phyloP scores from a whole-genome alignment of 2,888 invertebrate species.

The Leptinotarsa tumamoca region DNA sequence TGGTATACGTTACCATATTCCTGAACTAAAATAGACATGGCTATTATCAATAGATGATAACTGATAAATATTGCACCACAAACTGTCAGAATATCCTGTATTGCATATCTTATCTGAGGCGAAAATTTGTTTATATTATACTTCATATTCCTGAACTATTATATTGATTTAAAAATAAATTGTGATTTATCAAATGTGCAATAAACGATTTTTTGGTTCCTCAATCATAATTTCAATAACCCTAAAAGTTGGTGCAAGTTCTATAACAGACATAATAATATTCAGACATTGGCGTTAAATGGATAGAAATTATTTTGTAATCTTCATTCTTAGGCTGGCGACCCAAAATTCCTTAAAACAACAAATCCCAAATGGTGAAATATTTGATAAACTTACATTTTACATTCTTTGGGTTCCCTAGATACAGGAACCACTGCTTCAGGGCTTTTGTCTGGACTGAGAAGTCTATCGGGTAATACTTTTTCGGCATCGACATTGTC shows the following conservation, averaged over 20 bases:
- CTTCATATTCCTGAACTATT: not conserved
- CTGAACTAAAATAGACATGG: not conserved
- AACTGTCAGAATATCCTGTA: not conserved
- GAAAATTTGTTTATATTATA: not conserved
- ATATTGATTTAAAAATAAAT: no score
- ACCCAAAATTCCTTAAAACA: no score
- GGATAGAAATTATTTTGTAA: no score
- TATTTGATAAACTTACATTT: slow-evolving; percentile 50
- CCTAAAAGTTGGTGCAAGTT: no score
- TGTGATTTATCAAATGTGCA: no score
- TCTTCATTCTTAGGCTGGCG: no score
- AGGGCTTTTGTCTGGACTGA: slow-evolving; percentile 64
- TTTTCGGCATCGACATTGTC: slow-evolving; percentile 70
- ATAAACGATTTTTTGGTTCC: no score
- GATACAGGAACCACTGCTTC: slow-evolving; percentile 64
- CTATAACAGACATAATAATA: no score
- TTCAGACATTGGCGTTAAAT: no score
- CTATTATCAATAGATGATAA: not conserved
- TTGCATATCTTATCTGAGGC: not conserved
- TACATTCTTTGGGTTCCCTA: slow-evolving; percentile 62
- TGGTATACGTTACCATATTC: not conserved
- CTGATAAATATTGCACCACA: not conserved
- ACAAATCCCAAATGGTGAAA: not conserved
- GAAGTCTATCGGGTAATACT: slow-evolving; percentile 68
- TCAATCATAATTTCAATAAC: no score